These are phyloP conservation scores for Dendrophyllia cribrosa DNA, from an alignment of 64 coral and sea anemone species.

Conservation along the genomic window DNA sequence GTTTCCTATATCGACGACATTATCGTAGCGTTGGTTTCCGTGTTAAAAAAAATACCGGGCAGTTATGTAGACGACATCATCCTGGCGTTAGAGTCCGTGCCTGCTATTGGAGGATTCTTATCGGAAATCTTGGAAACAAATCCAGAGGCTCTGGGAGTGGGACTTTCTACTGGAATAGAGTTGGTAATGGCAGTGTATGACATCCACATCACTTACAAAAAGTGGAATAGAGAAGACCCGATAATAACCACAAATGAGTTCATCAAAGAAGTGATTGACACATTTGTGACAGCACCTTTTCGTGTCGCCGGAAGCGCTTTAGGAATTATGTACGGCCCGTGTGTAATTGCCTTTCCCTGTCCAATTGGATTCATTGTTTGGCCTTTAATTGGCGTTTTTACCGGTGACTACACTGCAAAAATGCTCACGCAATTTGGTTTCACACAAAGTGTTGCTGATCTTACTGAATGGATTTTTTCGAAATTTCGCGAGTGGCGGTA, in stretches of 20 bases:
- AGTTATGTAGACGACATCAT: no score
- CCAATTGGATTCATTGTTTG: conserved; percentile 21
- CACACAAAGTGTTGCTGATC: no score
- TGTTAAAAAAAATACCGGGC: no score
- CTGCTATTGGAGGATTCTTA: no score
- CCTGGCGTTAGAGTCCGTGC: no score
- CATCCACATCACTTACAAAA: not conserved
- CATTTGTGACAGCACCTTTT: not conserved
- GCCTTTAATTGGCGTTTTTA: conserved; percentile 5
- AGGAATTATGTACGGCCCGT: not conserved
- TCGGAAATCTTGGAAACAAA: no score
- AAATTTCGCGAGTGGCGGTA: no score
- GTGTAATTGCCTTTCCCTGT: conserved; percentile 3
- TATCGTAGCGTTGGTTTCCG: no score
- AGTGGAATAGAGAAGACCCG: not conserved
- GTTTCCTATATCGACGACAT: no score
- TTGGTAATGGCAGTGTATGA: not conserved
- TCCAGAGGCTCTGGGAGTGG: not conserved
- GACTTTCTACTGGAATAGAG: conserved; percentile 13
- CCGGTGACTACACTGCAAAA: not conserved
- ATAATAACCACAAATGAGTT: not conserved
- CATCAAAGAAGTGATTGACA: not conserved
- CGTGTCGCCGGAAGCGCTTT: not conserved
- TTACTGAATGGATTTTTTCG: no score
- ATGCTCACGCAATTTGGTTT: not conserved